A percentile compares a stretch with the other conserved stretches of the same genome.
Conservation (phyloP, 2,113 vertebrate genomes). For the Mystacornis crossleyi region DNA sequence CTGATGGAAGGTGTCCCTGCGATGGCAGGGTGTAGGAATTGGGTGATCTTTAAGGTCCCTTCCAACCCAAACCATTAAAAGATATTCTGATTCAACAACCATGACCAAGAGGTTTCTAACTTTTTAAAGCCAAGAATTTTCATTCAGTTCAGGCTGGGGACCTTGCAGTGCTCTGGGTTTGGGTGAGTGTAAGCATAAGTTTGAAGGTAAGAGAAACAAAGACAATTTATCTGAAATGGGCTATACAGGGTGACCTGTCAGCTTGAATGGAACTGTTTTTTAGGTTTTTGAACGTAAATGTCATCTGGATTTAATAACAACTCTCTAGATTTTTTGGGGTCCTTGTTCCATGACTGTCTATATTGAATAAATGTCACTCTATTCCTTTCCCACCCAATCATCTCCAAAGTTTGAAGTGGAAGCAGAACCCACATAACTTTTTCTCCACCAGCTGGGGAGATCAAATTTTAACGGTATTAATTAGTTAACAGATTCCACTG, state of each 20-base stretch:
- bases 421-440: not conserved
- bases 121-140: not conserved
- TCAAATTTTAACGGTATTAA: not conserved
- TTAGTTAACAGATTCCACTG: not conserved
- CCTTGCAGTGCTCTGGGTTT: not conserved
- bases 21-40: no score
- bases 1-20: rapidly evolving
- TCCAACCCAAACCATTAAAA: not conserved
- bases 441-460: not conserved
- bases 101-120: not conserved
- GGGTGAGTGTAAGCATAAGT: not conserved
- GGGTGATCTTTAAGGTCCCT: no score
- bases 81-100: not conserved
- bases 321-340: not conserved
- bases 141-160: not conserved
- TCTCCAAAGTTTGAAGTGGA: not conserved
- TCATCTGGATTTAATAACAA: not conserved
- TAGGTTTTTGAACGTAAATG: not conserved
- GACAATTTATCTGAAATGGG: not conserved
- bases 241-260: not conserved
- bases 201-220: not conserved
- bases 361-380: not conserved
- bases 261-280: not conserved
- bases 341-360: not conserved
- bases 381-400: not conserved